Conservation (phyloP, 2,888 invertebrate genomes). For the Cryptus viduatorius region DNA sequence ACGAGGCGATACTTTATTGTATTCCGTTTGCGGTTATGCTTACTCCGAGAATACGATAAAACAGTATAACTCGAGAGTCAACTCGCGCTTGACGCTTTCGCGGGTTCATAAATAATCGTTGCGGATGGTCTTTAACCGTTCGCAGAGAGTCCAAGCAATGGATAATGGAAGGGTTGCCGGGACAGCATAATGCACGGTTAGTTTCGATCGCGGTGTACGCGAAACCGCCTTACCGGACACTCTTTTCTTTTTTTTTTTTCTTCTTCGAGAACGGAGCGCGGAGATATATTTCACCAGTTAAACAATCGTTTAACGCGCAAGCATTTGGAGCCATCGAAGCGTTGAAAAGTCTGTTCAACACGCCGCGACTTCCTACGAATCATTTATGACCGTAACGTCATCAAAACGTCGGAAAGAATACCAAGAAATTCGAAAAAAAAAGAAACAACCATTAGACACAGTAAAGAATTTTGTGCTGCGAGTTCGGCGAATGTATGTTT, state of each 20-base stretch:
- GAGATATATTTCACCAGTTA: not conserved
- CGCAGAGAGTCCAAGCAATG: not conserved
- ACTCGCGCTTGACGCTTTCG: constrained; percentile 35
- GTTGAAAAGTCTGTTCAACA: not conserved
- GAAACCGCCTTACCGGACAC: constrained; percentile 12
- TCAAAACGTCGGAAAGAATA: not conserved
- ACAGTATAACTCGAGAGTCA: constrained; percentile 38
- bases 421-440: constrained; percentile 17
- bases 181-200: constrained; percentile 29
- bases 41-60: constrained; percentile 8
- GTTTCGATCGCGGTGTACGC: constrained; percentile 1
- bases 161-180: constrained; percentile 42
- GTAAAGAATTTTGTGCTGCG: not conserved
- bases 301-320: constrained; percentile 8
- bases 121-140: constrained; percentile 36
- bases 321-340: not conserved
- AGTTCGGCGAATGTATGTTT: constrained; percentile 41
- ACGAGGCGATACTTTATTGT: not conserved
- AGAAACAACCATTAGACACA: not conserved
- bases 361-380: not conserved
- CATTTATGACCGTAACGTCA: not conserved
- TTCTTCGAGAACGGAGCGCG: not conserved
- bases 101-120: constrained; percentile 53
- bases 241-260: not conserved
- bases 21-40: not conserved